phyloP scores from a whole-genome alignment of 2,113 vertebrate genomes.

The Eira barbara region DNA sequence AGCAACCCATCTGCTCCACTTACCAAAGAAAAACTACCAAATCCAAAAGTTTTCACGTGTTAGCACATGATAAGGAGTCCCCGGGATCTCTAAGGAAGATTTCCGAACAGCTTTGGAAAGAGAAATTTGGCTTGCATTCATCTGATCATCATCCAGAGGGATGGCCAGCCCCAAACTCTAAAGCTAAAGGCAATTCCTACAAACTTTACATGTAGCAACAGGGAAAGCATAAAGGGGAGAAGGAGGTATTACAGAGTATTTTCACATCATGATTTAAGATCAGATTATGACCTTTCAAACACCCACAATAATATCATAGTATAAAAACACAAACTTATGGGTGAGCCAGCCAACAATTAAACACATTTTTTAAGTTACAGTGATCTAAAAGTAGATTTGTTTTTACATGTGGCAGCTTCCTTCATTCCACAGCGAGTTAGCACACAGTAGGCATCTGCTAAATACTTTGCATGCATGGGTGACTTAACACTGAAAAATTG shows the following conservation, averaged over 20 bases:
- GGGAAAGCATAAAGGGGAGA: neutral
- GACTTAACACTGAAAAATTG: neutral
- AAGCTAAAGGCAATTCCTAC: neutral
- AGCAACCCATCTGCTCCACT: constrained; percentile 9
- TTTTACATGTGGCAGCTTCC: neutral
- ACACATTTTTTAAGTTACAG: neutral
- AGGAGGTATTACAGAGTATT: neutral
- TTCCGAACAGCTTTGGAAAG: neutral
- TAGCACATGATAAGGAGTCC: neutral
- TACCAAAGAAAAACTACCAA: neutral
- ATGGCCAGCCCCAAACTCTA: neutral
- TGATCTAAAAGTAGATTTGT: neutral
- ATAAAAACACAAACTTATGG: neutral
- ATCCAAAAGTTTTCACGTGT: neutral
- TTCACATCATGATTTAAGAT: neutral
- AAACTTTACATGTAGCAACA: neutral
- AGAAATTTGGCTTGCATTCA: neutral
- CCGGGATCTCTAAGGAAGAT: neutral
- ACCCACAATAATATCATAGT: neutral
- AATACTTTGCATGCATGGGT: neutral
- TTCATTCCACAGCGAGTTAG: neutral
- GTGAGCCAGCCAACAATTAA: neutral
- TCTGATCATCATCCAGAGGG: neutral
- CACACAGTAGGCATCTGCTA: neutral
- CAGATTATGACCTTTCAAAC: neutral